Base-by-base conservation (phyloP, 1,140 invertebrate species). In the Drosophila tristis region DNA sequence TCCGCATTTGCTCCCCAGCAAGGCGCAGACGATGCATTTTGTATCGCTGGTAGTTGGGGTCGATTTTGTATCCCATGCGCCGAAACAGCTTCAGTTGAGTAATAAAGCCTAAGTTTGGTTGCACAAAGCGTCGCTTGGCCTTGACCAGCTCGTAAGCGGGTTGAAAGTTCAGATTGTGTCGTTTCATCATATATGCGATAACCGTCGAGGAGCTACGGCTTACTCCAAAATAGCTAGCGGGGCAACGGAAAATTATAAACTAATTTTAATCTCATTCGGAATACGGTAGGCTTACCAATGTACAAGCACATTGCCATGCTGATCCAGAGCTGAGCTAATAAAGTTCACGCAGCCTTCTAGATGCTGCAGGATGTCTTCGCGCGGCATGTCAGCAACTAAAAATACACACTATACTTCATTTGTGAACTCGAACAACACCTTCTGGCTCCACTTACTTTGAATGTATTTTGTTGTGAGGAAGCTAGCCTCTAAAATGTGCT, bases 121-220 rank as follows among this genome's bases (percentile, higher is more conserved):
- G 92, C 0, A 96, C 94, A 74, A 95, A 95, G 6, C 94, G 92
- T 23, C 96, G 92, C 70, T 95, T 95, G 42, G 92, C 81, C 86
- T 95, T 95, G 0, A 96, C 94, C 51, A 92, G 86, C 13, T 95
- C 93, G 74, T 95, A 95, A 0, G 97, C 96, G 54, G 96, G 94
- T 62, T 94, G 91, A 70, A 96, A 96, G 44, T 94, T 94, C 58
- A 97, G 93, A 4, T 94, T 90, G 85, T 96, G 94, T 75, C 97
- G 97, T 80, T 96, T 95, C 97, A 98, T 98, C 6, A 97, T 92
- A 86, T 96, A 97, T 7, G 96, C 96, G 68, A 97, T 96, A 0
- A 98, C 95, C 3, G 97, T 93, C 0, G 96, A 95, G 1, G 96
- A 95, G 78, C 96, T 97, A 61, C 97, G 93, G 2, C 97, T 97